Evolutionary conservation across 2,113 vertebrate genomes (phyloP), one percentile per base, ranked within the genome.

Genomic region (Myrmophylax atrothorax): DNA sequence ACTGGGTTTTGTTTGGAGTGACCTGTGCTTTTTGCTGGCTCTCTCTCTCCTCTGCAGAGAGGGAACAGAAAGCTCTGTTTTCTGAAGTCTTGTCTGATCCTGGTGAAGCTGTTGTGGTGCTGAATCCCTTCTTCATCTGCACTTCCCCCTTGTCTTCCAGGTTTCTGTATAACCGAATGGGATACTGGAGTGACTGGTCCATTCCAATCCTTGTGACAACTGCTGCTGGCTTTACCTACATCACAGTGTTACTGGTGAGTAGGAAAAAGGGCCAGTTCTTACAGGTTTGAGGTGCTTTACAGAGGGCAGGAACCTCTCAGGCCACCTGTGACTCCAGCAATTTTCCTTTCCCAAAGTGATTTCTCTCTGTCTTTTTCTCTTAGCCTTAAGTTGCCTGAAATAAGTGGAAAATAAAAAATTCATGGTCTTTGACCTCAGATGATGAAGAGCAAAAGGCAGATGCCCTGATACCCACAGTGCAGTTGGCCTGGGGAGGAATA

Each of bases 141-240:
- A 5, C 33, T 90, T 79, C n/a, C 23, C 8, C 0, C 33, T 72
- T 66, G 22, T 64, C 72, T 50, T 97, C n/a, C 97, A 99, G 99
- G 99, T 98, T 98, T 92, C 98, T 99, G 38, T 99, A 99, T 94
- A 99, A 99, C 93, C 97, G 97, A 64, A 98, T 98, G 87, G 99
- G 99, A 56, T 98, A 99, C 49, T 99, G 99, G 99, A 99, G 97
- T 38, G 99, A 99, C 83, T 99, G 99, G 98, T 99, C 99, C 0
- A 96, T 99, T 92, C 99, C 99, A 63, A 98, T 99, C 67, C 98
- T 99, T 2, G 94, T 98, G 19, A 98, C 98, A 81, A 99, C 99
- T 77, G 98, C 98, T 17, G 98, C 98, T 55, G 98, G 98, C 64
- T 98, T 99, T 89, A 98, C 98, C 1, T 99, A 99, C 92, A 96